Percentiles rank a stretch among this genome's conserved stretches.
These are phyloP conservation scores for Galemys pyrenaicus DNA, from an alignment of 2,113 vertebrate genomes.

Conservation along the genomic window DNA sequence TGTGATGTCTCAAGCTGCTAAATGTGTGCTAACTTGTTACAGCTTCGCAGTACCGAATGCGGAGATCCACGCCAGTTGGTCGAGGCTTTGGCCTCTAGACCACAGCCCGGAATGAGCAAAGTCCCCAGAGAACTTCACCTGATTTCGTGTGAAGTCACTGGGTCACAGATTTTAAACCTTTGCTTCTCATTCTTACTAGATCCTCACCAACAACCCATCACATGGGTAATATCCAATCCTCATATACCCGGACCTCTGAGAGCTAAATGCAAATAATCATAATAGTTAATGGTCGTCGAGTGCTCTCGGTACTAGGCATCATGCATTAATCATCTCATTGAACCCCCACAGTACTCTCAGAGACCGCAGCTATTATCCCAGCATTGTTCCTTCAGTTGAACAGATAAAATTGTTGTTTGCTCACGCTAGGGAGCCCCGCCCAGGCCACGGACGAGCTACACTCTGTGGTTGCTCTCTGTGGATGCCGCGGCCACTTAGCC, in stretches of 20 bases:
- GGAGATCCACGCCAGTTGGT: not conserved
- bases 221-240: not conserved
- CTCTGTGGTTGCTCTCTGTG: not conserved
- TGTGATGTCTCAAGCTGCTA: not conserved
- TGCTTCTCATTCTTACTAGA: not conserved
- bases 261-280: not conserved
- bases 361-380: not conserved
- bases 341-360: not conserved
- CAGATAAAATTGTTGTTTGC: not conserved
- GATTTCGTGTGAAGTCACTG: not conserved
- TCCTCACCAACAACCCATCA: not conserved
- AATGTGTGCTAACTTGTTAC: not conserved
- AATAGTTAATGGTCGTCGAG: not conserved
- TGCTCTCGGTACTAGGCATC: not conserved
- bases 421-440: not conserved
- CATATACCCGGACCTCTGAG: not conserved
- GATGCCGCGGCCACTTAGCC: not conserved
- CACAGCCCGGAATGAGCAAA: not conserved
- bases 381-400: not conserved
- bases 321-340: not conserved
- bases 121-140: not conserved
- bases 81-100: not conserved
- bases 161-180: not conserved
- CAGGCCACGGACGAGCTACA: not conserved
- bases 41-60: not conserved